Conservation (phyloP, 2,113 vertebrate genomes). For the Nesoenas mayeri region DNA sequence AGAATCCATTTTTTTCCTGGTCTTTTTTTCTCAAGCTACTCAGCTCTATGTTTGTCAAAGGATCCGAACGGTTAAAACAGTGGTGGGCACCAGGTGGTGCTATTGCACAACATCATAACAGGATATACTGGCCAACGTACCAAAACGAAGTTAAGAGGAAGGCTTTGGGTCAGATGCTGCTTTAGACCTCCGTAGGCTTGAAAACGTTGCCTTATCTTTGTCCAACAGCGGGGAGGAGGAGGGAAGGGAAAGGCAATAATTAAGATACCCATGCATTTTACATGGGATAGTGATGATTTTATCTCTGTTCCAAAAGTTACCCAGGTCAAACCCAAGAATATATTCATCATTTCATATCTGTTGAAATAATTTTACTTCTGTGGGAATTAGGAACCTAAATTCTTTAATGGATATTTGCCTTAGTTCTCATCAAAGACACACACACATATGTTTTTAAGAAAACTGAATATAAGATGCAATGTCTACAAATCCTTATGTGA, state of each 20-base stretch:
- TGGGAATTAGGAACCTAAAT: background rate
- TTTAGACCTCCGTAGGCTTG: background rate
- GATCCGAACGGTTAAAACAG: rapidly evolving
- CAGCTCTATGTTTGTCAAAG: rapidly evolving
- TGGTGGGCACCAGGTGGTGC: slow-evolving; percentile 2
- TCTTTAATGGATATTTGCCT: background rate
- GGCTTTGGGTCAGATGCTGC: background rate
- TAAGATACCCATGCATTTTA: background rate
- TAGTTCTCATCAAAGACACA: background rate
- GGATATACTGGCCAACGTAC: rapidly evolving
- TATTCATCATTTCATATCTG: background rate
- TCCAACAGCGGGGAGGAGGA: background rate
- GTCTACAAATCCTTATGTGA: background rate
- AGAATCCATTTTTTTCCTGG: background rate
- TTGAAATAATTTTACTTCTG: background rate
- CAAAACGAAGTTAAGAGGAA: rapidly evolving
- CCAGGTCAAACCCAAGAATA: background rate
- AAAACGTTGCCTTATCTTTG: background rate
- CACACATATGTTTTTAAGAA: background rate
- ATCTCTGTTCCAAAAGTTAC: background rate
- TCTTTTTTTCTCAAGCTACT: background rate
- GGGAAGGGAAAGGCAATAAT: background rate
- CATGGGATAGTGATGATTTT: background rate
- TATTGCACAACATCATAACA: background rate
- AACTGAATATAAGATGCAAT: background rate